These are phyloP conservation scores for Cardiocondyla obscurior DNA, from an alignment of 1,140 invertebrate genomes.

Conservation along the genomic window DNA sequence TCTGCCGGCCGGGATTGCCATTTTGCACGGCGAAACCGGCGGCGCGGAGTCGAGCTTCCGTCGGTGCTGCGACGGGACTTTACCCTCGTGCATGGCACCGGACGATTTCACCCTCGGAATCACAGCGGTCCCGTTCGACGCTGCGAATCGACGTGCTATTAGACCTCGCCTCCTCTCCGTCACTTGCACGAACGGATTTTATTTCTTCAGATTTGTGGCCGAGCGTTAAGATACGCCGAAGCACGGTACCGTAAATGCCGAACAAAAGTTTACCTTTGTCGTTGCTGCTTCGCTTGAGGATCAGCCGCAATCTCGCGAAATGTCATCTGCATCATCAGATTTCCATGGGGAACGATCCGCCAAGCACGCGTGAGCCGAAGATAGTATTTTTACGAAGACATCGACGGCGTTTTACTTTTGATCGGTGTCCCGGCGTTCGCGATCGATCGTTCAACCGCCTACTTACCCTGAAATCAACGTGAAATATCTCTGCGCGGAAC, in stretches of 20 bases:
- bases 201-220: not conserved
- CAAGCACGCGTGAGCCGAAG: not conserved
- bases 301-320: conserved; percentile 50
- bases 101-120: conserved; percentile 1
- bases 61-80: conserved; percentile 9
- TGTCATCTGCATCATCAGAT: conserved; percentile 63
- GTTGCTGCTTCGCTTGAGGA: conserved; percentile 32
- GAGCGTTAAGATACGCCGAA: not conserved
- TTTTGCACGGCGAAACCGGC: conserved; percentile 46
- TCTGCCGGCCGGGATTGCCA: conserved; percentile 67
- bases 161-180: not conserved
- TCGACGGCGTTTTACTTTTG: not conserved
- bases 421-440: too few species aligned
- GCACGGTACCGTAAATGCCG: not conserved
- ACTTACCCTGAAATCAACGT: conserved; percentile 57
- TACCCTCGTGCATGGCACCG: not conserved
- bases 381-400: not conserved
- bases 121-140: not conserved
- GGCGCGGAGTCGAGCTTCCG: conserved; percentile 35
- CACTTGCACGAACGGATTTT: too few species aligned
- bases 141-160: not conserved
- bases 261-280: conserved; percentile 16
- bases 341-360: not conserved
- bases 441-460: conserved; percentile 7
- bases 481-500: conserved; percentile 52